phyloP scores from a whole-genome alignment of 2,797 vertebrate species.

The Amblyopsis hoosieri region DNA sequence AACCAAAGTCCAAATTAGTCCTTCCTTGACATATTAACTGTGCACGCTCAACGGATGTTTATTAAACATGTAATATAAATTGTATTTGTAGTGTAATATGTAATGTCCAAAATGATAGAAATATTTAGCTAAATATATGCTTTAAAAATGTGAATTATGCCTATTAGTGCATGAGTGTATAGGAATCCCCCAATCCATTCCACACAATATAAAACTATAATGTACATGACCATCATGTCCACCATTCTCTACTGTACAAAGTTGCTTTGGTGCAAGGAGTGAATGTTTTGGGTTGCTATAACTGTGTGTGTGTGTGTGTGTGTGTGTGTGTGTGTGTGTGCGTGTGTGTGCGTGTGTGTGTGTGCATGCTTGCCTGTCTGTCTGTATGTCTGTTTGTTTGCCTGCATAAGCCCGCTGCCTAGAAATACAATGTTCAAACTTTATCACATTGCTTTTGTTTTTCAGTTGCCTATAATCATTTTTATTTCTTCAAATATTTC shows the following conservation, averaged over 20 bases:
- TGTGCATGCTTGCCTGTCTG: background rate
- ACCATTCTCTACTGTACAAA: conserved; percentile 4
- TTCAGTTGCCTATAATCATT: conserved; percentile 93
- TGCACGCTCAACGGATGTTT: too few species aligned
- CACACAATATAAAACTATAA: background rate
- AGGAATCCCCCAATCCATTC: background rate
- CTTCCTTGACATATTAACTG: too few species aligned
- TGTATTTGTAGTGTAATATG: too few species aligned
- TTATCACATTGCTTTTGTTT: conserved; percentile 85
- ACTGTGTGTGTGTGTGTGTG: background rate
- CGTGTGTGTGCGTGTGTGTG: background rate
- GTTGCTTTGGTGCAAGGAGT: background rate
- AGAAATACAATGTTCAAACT: conserved; percentile 78
- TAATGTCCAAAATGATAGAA: too few species aligned
- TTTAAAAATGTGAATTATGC: too few species aligned
- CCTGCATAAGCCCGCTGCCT: conserved; percentile 36
- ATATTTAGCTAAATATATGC: too few species aligned
- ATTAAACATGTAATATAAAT: too few species aligned
- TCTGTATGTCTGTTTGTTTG: conserved; percentile 30
- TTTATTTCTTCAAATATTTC: conserved; percentile 94
- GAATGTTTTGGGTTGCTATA: background rate
- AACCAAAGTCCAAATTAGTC: conserved; percentile 8
- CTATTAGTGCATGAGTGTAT: too few species aligned
- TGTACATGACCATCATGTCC: background rate
- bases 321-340: conserved; percentile 4